A percentile compares a stretch with the other conserved stretches of the same genome.
Evolutionary conservation across 2,888 invertebrate species (phyloP).

Genomic region (Diploptera punctata): DNA sequence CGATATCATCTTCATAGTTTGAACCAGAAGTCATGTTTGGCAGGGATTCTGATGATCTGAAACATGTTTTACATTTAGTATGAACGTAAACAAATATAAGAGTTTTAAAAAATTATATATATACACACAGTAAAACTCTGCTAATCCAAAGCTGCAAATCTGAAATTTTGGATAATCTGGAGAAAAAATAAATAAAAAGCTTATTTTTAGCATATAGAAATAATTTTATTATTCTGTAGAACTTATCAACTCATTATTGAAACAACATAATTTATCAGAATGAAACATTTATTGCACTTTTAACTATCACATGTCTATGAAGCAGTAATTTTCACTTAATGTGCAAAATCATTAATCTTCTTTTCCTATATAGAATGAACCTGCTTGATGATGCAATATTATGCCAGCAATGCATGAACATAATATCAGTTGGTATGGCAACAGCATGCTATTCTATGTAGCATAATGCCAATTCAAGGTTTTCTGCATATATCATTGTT

Average conservation of each 20-base stretch:
- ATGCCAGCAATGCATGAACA: slow-evolving; percentile 13
- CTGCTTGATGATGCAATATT: background rate
- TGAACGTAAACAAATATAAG: too few relatives aligned
- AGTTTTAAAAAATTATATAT: too few relatives aligned
- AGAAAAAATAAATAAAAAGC: background rate
- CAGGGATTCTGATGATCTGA: too few relatives aligned
- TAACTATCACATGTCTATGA: background rate
- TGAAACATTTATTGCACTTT: background rate
- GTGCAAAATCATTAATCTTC: background rate
- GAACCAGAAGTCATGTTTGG: too few relatives aligned
- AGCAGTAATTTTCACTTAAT: background rate
- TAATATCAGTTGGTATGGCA: background rate
- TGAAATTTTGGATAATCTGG: too few relatives aligned
- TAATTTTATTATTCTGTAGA: background rate
- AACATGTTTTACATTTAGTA: too few relatives aligned
- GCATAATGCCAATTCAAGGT: slow-evolving; percentile 20
- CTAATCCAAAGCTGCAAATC: too few relatives aligned
- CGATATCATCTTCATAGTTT: too few relatives aligned
- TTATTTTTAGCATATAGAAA: background rate
- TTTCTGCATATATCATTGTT: too few relatives aligned
- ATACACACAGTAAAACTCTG: too few relatives aligned
- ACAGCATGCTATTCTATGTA: slow-evolving; percentile 8
- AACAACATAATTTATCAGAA: background rate
- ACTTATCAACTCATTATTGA: background rate
- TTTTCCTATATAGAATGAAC: background rate